A percentile compares a stretch with the other conserved stretches of the same genome.
Evolutionary conservation across 2,113 vertebrate genomes (phyloP).

Genomic region (Poeciliopsis turrubarensis): DNA sequence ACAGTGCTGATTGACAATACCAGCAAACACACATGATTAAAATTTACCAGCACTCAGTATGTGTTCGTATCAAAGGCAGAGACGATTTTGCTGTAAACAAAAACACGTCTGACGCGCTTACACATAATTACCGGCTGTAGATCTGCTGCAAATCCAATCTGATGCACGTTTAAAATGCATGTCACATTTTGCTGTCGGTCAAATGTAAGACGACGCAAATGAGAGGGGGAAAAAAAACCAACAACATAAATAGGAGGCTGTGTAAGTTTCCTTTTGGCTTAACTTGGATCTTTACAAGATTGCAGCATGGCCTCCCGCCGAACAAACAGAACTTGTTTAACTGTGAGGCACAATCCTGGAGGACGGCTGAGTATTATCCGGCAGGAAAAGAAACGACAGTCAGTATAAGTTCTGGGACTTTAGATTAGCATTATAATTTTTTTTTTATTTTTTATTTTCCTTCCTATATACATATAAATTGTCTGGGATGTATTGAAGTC

Average conservation of each 20-base stretch:
- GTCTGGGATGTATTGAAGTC: conserved; percentile 35
- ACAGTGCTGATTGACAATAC: not conserved
- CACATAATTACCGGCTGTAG: conserved; percentile 15
- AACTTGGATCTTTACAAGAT: conserved; percentile 8
- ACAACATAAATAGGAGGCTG: not conserved
- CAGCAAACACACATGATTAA: not conserved
- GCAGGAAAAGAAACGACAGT: conserved; percentile 1
- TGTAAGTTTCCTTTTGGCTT: conserved; percentile 6
- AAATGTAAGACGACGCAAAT: not conserved
- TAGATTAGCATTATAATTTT: conserved; percentile 1
- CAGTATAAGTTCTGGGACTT: not conserved
- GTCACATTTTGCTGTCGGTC: conserved; percentile 1
- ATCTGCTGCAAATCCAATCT: conserved; percentile 9
- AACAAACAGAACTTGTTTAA: conserved; percentile 11
- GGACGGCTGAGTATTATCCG: not conserved
- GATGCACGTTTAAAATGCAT: not conserved
- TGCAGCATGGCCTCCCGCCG: conserved; percentile 4
- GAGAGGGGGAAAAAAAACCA: not conserved
- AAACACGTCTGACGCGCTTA: conserved; percentile 5
- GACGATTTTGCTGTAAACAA: conserved; percentile 3
- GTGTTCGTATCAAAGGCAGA: not conserved
- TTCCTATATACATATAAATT: conserved; percentile 24
- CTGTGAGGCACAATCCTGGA: conserved; percentile 7
- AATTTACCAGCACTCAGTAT: not conserved
- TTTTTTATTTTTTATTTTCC: conserved; percentile 2